Conservation (phyloP, 2,888 invertebrate species). For the Chrysina gloriosa region DNA sequence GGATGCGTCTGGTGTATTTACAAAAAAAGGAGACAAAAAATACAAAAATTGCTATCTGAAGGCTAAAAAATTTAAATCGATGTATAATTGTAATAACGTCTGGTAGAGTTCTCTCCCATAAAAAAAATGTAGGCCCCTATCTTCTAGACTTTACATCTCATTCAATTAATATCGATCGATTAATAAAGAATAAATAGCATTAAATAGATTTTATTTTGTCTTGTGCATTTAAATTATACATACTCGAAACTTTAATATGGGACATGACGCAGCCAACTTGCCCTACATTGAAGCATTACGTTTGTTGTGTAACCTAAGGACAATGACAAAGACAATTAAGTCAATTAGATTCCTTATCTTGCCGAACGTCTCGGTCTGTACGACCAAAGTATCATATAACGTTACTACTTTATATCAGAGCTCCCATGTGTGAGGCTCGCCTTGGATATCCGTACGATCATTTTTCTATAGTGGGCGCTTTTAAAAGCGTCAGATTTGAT, state of each 20-base stretch:
- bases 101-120: no score
- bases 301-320: slow-evolving; percentile 25
- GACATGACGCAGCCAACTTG: slow-evolving; percentile 16
- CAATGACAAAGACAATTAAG: slow-evolving; percentile 17
- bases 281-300: slow-evolving; percentile 20
- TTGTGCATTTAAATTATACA: background rate
- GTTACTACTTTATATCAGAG: slow-evolving; percentile 4
- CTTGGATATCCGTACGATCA: background rate
- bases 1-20: no score
- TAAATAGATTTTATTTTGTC: slow-evolving; percentile 1
- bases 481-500: background rate
- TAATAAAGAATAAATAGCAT: background rate
- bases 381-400: slow-evolving; percentile 26
- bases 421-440: background rate
- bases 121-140: no score
- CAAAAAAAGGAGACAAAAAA: no score
- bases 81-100: no score
- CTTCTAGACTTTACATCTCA: background rate
- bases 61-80: no score
- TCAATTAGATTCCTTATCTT: slow-evolving; percentile 27
- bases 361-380: background rate
- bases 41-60: no score
- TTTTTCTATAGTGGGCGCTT: background rate
- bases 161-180: background rate
- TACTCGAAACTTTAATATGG: slow-evolving; percentile 11